These are phyloP conservation scores for Holacanthus passer DNA, from an alignment of 2,113 vertebrate species.

Conservation along the genomic window DNA sequence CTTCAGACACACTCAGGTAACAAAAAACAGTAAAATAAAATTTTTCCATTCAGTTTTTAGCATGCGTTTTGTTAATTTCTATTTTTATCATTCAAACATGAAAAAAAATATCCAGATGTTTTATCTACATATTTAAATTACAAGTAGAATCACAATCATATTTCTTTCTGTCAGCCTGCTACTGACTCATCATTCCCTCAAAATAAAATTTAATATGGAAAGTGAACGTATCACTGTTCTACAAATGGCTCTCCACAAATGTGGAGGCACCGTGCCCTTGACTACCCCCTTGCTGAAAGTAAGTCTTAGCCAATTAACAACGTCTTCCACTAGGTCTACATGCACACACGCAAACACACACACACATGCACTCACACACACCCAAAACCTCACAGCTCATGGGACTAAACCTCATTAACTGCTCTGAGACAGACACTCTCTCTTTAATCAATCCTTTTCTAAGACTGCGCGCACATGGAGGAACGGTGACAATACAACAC, in stretches of 20 bases:
- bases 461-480: constrained; percentile 76
- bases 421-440: constrained; percentile 84
- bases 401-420: constrained; percentile 86
- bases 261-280: constrained; percentile 79
- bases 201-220: constrained; percentile 63
- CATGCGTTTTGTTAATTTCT: constrained; percentile 8
- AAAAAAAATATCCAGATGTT: constrained; percentile 15
- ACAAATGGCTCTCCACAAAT: constrained; percentile 66
- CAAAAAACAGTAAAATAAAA: constrained; percentile 56
- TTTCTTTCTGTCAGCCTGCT: constrained; percentile 55
- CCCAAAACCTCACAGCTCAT: constrained; percentile 75
- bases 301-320: constrained; percentile 86
- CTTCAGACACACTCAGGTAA: constrained; percentile 48
- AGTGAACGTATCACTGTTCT: constrained; percentile 60
- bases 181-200: constrained; percentile 75
- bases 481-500: constrained; percentile 78
- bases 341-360: constrained; percentile 68
- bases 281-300: constrained; percentile 80
- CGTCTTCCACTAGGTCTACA: constrained; percentile 76
- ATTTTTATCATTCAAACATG: constrained; percentile 25
- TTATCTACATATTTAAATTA: constrained; percentile 46
- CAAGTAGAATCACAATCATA: constrained; percentile 55
- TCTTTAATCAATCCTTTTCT: constrained; percentile 86
- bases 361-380: constrained; percentile 60
- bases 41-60: constrained; percentile 47